Base-by-base conservation (phyloP, 2,797 vertebrate genomes). In the Notoglanidium macrostoma region DNA sequence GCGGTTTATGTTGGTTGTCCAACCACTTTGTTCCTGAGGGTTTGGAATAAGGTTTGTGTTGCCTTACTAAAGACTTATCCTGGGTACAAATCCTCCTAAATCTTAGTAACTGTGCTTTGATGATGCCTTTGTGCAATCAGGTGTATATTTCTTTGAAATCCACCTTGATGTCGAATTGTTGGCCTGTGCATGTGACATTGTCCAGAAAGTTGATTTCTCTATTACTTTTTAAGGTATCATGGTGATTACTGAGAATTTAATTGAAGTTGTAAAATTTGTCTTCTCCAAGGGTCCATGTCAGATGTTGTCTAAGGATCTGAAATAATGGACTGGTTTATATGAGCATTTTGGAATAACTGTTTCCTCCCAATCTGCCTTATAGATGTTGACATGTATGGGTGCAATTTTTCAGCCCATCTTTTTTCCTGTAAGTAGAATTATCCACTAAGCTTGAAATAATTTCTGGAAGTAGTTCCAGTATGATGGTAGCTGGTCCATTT, bases 131-230 rank as follows among this genome's bases (percentile, higher is more conserved):
- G 40, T 40, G 40, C 40, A 40, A 40, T 40, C 40, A 40, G 40
- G 86, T 89, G 10, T 89, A 82, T 2, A 76, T 89, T 0, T 78
- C n/a, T 15, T 89, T 89, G 23, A 89, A 89, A 19, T 21, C 87
- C 0, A 88, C 81, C 23, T 55, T 83, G 14, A 32, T 40, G 0
- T 46, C 44, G 26, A 85, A 86, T 1, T 67, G 15, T 0, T 2
- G 46, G 0, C 68, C 59, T 40, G 82, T 86, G 8, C 40, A 83
- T 11, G 65, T 67, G 3, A 26, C n/a, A 7, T 67, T 84, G 5
- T 84, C 83, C 3, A 73, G 15, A 32, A 77, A 85, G 8, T 65
- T 11, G 12, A 85, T 21, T 21, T 29, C 9, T 0, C 5, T 29
- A 40, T 55, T 0, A 86, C 1, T 8, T 81, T 81, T 81, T 5